Evolutionary conservation across 2,113 vertebrate genomes (phyloP).

Genomic region (Onychostoma macrolepis): DNA sequence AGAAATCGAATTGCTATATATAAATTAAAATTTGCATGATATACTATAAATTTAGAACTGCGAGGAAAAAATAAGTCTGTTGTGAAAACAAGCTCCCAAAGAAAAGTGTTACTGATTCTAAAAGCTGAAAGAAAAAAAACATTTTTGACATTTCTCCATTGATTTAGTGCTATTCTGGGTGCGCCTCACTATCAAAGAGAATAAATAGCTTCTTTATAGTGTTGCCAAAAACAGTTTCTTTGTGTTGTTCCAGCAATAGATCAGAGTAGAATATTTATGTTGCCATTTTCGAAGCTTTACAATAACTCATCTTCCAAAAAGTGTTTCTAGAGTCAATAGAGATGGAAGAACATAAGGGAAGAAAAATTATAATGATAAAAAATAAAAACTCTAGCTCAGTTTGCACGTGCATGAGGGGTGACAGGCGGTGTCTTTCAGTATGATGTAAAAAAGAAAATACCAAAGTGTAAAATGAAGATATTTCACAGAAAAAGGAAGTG

Average conservation of each 20-base stretch:
- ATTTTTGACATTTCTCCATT: background rate
- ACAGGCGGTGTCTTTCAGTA: background rate
- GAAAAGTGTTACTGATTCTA: background rate
- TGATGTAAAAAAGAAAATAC: background rate
- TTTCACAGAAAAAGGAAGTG: constrained; percentile 37
- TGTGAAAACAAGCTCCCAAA: too few relatives aligned
- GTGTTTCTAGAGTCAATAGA: constrained; percentile 5
- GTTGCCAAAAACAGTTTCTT: constrained; percentile 8
- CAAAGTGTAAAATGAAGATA: background rate
- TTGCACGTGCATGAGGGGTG: background rate
- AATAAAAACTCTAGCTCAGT: background rate
- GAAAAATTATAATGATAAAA: background rate
- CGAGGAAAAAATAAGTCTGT: too few relatives aligned
- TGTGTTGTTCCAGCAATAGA: constrained; percentile 17
- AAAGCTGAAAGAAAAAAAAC: background rate
- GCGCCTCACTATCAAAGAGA: background rate
- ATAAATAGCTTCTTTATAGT: background rate
- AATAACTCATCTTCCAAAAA: background rate
- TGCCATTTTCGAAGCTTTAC: background rate
- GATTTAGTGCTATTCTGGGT: background rate
- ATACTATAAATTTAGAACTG: too few relatives aligned
- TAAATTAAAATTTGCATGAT: too few relatives aligned
- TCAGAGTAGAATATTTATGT: background rate
- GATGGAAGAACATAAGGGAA: background rate
- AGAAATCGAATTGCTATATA: too few relatives aligned